Base-by-base conservation (phyloP, 2,113 vertebrate species). In the Edolisoma coerulescens region DNA sequence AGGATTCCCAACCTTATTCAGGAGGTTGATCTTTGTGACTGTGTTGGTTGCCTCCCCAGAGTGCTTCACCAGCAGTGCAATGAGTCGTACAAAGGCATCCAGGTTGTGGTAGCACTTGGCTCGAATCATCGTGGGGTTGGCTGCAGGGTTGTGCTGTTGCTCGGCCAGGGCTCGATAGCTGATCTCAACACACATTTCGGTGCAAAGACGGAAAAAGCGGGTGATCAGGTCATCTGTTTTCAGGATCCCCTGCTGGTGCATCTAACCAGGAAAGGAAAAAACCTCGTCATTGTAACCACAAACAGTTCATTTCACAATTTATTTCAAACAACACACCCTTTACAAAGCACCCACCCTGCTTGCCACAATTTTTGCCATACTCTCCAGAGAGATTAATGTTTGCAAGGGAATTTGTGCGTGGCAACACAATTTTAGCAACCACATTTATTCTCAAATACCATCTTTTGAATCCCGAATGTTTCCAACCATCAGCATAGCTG, bases 21-120 rank as follows among this genome's bases (percentile, higher is more conserved):
- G 98, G 60, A 99, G 98, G 96, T 99, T 99, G 94, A 99, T 99
- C 97, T 99, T 99, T 10, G 99, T 99, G 82, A 99, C 99, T 0
- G 99, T 99, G 97, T 99, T 99, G 94, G 99, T 99, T 60, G 99
- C 99, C 96, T 99, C 99, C 96, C 99, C 99, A 26, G 99, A 99
- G 97, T 99, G 99, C 93, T 99, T 99, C 86, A 99, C 99, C 45
- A 99, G 98, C 76, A 99, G 98, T 1, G 99, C 99, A 57, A 99
- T 99, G 57, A 99, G 99, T 60, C 99, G 96, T 24, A 99, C 99
- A 91, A 99, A 99, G 86, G 99, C 99, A 73, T 99, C 99, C 97
- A 99, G 97, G 95, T 99, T 99, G 95, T 99, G 99, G 97, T 99
- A 99, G 95, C 99, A 99, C 97, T 99, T 99, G 95, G 99, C 99